Evolutionary conservation across 2,888 invertebrate genomes (phyloP), one percentile per base, ranked within the genome.

Genomic region (Drosophila limbata): DNA sequence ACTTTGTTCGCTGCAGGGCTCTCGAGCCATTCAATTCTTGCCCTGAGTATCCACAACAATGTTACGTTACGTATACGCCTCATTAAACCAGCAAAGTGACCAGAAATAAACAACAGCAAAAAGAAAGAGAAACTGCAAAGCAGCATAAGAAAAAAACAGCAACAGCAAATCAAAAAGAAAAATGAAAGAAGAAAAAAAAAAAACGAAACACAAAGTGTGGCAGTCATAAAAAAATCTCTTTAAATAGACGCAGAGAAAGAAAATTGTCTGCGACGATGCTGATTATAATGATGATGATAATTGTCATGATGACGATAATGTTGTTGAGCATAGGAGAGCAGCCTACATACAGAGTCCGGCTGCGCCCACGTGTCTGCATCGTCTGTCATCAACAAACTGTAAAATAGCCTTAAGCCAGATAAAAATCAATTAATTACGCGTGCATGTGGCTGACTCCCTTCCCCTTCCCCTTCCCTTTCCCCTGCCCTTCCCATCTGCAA

Each of bases 341-440:
- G 53, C 40, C 33, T 39, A 44, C 35, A 53, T n/a, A 4, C 6
- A 59, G 28, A 9, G 53, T 31, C 44, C 40, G 17, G 25, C 17
- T 44, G 53, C 35, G 57, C 52, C 66, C 88, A 77, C 56, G 73
- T 73, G 74, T 80, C 76, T 74, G 86, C 81, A 71, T 84, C 88
- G 85, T 88, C 85, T 89, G 85, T 86, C 89, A 87, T 80, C 85
- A 88, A 84, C 89, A 86, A 86, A 86, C 89, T 88, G 88, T 89
- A 88, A 89, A 86, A 86, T 88, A 87, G 90, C 90, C 90, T 85
- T 80, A 90, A 89, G 91, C 89, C 90, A 90, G 90, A 91, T 90
- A 91, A 90, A 91, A 90, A 90, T 90, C 90, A 90, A 90, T 90
- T 90, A 91, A 90, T 90, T 91, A 89, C 88, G 81, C 89, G 87